Evolutionary conservation across 1,140 invertebrate species (phyloP).

Genomic region (Papilio helenus): DNA sequence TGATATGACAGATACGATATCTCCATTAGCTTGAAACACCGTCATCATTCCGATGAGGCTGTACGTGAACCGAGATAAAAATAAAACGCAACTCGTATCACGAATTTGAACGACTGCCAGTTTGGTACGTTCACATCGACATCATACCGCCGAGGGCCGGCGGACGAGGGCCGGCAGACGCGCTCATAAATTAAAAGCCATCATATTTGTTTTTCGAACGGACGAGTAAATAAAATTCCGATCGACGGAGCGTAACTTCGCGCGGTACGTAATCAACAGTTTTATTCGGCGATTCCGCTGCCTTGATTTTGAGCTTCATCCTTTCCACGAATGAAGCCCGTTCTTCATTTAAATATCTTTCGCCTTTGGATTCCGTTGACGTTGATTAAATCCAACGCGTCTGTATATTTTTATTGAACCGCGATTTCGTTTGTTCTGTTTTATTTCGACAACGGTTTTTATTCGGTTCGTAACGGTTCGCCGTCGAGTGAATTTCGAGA

Average conservation of each 20-base stretch:
- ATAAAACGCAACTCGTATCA: conserved; percentile 63
- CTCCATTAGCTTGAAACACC: conserved; percentile 70
- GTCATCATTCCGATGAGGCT: conserved; percentile 54
- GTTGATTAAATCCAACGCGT: conserved; percentile 70
- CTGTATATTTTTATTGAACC: conserved; percentile 54
- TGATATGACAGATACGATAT: conserved; percentile 78
- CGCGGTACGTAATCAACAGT: conserved; percentile 78
- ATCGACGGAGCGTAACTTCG: conserved; percentile 77
- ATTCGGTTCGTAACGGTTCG: conserved; percentile 39
- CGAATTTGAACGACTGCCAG: conserved; percentile 61
- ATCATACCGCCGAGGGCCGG: conserved; percentile 54
- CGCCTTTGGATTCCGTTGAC: conserved; percentile 59
- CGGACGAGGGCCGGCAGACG: conserved; percentile 56
- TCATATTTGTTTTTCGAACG: conserved; percentile 80
- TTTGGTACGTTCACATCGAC: conserved; percentile 47
- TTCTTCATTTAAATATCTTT: conserved; percentile 77
- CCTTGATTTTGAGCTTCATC: conserved; percentile 70
- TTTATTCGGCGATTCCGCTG: conserved; percentile 76
- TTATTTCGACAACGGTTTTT: conserved; percentile 43
- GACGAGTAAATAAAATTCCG: conserved; percentile 77
- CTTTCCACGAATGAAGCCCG: conserved; percentile 59
- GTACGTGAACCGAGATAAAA: conserved; percentile 65
- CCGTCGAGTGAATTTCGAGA: conserved; percentile 22
- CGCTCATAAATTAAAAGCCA: conserved; percentile 79
- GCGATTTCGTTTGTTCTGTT: conserved; percentile 48